A percentile compares a stretch with the other conserved stretches of the same genome.
These are phyloP conservation scores for Melanostigma gelatinosum DNA, from an alignment of 2,113 vertebrate species.

Conservation along the genomic window DNA sequence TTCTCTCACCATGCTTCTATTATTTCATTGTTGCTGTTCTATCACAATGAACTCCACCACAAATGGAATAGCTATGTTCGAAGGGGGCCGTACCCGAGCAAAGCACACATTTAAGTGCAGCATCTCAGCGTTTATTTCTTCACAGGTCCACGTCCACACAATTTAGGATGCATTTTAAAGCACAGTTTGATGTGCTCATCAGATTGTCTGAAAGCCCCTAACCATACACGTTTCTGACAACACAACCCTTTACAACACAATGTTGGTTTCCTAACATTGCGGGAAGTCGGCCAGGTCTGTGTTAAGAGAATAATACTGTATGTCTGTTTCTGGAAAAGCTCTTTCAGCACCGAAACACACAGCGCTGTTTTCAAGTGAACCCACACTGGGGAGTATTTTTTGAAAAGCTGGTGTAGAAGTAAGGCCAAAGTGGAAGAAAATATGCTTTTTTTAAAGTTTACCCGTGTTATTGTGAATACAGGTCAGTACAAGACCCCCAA, in stretches of 20 bases:
- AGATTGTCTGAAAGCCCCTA: not conserved
- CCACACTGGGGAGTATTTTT: not conserved
- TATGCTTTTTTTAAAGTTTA: not conserved
- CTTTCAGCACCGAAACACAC: not conserved
- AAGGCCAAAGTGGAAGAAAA: not conserved
- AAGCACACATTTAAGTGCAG: not conserved
- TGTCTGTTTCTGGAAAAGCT: not conserved
- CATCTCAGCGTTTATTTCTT: not conserved
- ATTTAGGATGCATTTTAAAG: not conserved
- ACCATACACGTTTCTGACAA: not conserved
- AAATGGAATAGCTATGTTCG: not conserved
- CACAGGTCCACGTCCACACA: not conserved
- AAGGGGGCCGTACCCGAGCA: not conserved
- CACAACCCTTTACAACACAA: not conserved
- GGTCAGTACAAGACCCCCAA: not conserved
- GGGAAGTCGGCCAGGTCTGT: not conserved
- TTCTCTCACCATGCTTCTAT: constrained; percentile 26
- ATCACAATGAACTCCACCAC: not conserved
- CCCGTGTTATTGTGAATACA: not conserved
- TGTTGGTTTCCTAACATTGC: not conserved
- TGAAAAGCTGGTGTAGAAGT: not conserved
- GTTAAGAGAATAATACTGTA: not conserved
- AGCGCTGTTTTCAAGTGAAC: not conserved
- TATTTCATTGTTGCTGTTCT: not conserved
- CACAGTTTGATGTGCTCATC: not conserved